A percentile compares a stretch with the other conserved stretches of the same genome.
Conservation (phyloP, 2,113 vertebrate genomes). For the Chaetura pelagica region DNA sequence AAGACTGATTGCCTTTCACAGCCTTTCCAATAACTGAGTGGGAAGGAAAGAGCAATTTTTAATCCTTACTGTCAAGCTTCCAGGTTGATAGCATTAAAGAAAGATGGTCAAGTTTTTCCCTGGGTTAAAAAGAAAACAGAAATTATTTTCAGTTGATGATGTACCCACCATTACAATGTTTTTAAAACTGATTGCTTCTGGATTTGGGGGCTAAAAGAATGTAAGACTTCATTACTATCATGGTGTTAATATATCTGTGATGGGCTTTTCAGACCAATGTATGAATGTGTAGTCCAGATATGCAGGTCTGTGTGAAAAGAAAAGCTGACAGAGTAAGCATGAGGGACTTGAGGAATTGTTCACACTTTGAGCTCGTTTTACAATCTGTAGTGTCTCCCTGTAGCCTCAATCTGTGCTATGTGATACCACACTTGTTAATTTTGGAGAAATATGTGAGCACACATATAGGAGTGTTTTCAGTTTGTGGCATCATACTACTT, state of each 20-base stretch:
- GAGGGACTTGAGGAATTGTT: neutral
- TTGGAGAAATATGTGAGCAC: neutral
- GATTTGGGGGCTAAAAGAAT: conserved; percentile 26
- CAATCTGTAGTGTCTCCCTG: neutral
- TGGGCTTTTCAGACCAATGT: conserved; percentile 10
- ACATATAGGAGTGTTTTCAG: neutral
- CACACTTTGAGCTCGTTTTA: neutral
- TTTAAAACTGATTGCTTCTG: conserved; percentile 42
- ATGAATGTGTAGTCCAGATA: neutral
- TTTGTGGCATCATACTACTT: neutral
- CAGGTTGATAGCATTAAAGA: conserved; percentile 78
- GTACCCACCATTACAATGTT: conserved; percentile 31
- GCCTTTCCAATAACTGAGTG: conserved; percentile 83
- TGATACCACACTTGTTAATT: neutral
- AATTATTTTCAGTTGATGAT: conserved; percentile 55
- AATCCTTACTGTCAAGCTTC: conserved; percentile 83
- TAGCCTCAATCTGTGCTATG: neutral
- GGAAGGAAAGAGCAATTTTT: conserved; percentile 80
- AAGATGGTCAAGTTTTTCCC: conserved; percentile 77
- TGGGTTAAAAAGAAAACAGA: conserved; percentile 69
- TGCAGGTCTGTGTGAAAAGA: neutral
- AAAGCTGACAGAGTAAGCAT: neutral
- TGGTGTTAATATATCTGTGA: neutral
- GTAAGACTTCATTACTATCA: conserved; percentile 1
- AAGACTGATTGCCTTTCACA: conserved; percentile 86